phyloP scores from a whole-genome alignment of 1,140 invertebrate genomes.

The Sarcophaga bullata region DNA sequence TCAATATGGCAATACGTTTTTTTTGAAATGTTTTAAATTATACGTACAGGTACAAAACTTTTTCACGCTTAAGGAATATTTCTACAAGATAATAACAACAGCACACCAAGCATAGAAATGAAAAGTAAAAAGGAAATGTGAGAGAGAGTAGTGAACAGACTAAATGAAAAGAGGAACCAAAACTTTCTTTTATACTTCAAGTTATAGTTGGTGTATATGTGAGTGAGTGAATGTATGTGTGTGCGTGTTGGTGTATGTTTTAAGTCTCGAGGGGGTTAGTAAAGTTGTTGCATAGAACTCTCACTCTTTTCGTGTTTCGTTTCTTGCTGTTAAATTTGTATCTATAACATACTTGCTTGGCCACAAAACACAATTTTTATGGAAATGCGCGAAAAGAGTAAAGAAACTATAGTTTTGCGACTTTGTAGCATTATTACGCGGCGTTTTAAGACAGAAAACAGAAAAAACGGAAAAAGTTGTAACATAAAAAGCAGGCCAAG shows the following conservation, averaged over 20 bases:
- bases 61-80: background rate
- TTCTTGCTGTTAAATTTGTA: too few relatives aligned
- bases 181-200: background rate
- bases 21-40: background rate
- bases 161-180: background rate
- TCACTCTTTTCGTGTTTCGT: background rate
- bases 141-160: background rate
- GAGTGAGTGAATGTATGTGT: background rate
- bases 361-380: background rate
- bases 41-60: slow-evolving; percentile 1
- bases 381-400: background rate
- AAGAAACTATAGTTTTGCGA: slow-evolving; percentile 28
- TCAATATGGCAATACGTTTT: background rate
- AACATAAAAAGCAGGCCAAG: too few relatives aligned
- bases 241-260: background rate
- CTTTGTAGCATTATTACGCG: slow-evolving; percentile 15
- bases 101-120: too few relatives aligned
- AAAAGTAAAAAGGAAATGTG: background rate
- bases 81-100: too few relatives aligned
- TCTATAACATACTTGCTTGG: background rate
- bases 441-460: too few relatives aligned
- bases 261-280: background rate
- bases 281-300: slow-evolving; percentile 30
- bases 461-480: too few relatives aligned
- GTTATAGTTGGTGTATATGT: too few relatives aligned